Evolutionary conservation across 2,797 vertebrate species (phyloP), one percentile per base, ranked within the genome.

Genomic region (Neoniphon sammara): DNA sequence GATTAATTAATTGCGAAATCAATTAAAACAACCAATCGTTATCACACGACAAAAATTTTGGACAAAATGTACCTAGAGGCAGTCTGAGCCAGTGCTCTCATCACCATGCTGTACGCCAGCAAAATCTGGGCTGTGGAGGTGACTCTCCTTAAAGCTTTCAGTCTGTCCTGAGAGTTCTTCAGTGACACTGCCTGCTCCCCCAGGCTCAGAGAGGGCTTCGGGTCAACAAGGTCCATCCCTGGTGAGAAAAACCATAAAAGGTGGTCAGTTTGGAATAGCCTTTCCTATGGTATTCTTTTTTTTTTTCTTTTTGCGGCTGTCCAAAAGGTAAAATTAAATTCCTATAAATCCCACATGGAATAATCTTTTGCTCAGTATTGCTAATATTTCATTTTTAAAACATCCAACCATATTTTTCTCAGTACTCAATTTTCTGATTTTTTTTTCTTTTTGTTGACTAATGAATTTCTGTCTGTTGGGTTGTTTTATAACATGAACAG

Each of bases 51-150:
- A 20, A n/a, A 12, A 39, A 10, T 46, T 25, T 5, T 52, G 25
- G 23, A 49, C 11, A 49, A 56, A 27, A 63, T 10, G 15, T 78
- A 95, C 95, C 93, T 93, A 34, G 92, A 93, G n/a, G 94, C 92
- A 18, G 93, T 93, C 71, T 94, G 93, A 74, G 94, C 94, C 30
- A 95, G 88, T 2, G 93, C 94, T 66, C 90, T 93, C 91, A 95
- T 94, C 86, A 95, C 94, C 85, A 95, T 93, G 89, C 91, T 94
- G 84, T 95, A 95, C 2, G 94, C 94, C 6, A 95, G 86, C 69
- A 95, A 88, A 57, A 95, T 94, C 92, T 95, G 94, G 10, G 94
- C 93, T 0, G 94, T 94, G 71, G 91, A 91, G 6, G 94, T 94
- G 66, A 95, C 91, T 72, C 94, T 88, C 66, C 91, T 91, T 54